phyloP scores from a whole-genome alignment of 2,797 vertebrate species.

The Telmatherina bonti region DNA sequence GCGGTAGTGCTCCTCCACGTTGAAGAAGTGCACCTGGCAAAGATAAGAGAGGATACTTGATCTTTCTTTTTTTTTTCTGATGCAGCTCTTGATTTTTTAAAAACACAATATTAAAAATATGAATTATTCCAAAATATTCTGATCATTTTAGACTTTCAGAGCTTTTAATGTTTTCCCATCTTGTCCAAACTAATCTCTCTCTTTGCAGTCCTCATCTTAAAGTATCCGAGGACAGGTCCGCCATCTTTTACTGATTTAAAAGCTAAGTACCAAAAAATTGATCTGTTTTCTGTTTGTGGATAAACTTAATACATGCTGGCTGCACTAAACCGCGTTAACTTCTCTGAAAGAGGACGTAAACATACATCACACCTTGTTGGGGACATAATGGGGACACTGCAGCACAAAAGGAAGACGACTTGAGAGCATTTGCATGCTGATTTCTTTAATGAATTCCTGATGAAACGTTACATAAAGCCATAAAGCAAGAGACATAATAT shows the following conservation, averaged over 20 bases:
- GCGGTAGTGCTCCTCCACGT: slow-evolving; percentile 85
- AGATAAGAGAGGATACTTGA: not conserved
- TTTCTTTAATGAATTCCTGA: not conserved
- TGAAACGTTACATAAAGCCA: not conserved
- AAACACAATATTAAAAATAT: too few species aligned
- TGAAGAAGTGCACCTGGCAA: slow-evolving; percentile 86
- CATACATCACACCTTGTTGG: not conserved
- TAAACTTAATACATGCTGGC: not conserved
- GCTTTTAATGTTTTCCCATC: slow-evolving; percentile 21
- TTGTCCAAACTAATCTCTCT: not conserved
- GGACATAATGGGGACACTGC: not conserved
- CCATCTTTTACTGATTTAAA: too few species aligned
- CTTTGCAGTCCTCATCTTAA: slow-evolving; percentile 21
- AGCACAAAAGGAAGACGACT: not conserved
- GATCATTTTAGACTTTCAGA: not conserved
- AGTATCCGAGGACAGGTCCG: too few species aligned
- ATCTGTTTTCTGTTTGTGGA: too few species aligned
- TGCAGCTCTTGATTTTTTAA: not conserved
- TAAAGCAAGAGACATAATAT: not conserved
- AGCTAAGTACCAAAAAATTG: too few species aligned
- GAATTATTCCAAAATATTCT: not conserved
- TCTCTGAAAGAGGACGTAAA: not conserved
- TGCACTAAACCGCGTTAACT: not conserved
- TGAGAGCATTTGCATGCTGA: not conserved
- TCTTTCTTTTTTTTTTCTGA: not conserved